Evolutionary conservation across 1,140 invertebrate genomes (phyloP), one percentile per base, ranked within the genome.

Genomic region (Stegodyphus mimosarum): DNA sequence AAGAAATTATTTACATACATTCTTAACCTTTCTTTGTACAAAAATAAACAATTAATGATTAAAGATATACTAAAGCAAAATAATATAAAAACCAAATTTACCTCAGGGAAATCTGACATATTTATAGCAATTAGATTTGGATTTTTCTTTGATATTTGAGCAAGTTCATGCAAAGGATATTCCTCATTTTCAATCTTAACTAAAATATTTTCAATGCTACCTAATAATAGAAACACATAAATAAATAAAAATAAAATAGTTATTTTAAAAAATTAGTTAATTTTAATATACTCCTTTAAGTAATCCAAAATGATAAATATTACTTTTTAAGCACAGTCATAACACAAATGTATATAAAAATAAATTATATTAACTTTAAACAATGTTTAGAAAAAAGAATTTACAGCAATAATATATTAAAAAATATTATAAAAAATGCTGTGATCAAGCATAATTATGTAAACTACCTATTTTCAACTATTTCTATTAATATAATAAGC

Each of bases 101-200:
- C 90, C 88, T 96, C 95, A 9, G 97, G 96, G 90, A 96, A 96
- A 4, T 93, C 91, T 81, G 93, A 90, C 91, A 96, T 93, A 90
- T 98, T 96, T 9, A 99, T 91, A 5, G 97, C 92, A 63, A 97
- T 91, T 15, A 95, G 93, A 91, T 97, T 96, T 6, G 96, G 95
- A 91, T 94, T 95, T 90, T 98, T 98, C 67, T 95, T 92, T 5
- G 93, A 92, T 71, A 98, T 94, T 90, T 98, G 95, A n/a, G 95
- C 96, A 15, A 98, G 89, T 89, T 98, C 96, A 91, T 97, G 95
- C 67, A 99, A 90, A 48, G 94, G 93, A 89, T 96, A 96, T 71
- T 94, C 94, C 87, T 95, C 94, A 0, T 94, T 95, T 87, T 97
- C 95, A 83, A 95, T 93, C 78, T 93, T 94, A 0, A 98, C 92